These are phyloP conservation scores for Brachionus rotundiformis DNA, from an alignment of 1,140 invertebrate genomes.

Conservation along the genomic window DNA sequence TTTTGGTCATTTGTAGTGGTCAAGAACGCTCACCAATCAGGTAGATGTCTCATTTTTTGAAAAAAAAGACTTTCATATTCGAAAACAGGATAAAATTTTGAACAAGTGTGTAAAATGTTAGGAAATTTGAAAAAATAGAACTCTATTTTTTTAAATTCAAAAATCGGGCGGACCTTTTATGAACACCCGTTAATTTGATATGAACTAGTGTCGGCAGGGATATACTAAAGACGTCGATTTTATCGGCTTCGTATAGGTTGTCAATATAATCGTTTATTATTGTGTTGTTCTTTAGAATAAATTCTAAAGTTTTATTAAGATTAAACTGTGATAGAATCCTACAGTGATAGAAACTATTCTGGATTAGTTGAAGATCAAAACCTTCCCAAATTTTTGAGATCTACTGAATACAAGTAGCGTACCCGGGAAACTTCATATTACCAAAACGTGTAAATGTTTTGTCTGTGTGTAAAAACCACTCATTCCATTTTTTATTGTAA, in stretches of 20 bases:
- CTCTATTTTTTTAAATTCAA: too few relatives aligned
- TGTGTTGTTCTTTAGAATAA: conserved; percentile 26
- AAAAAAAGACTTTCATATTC: too few relatives aligned
- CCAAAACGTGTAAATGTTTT: conserved; percentile 7
- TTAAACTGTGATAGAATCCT: conserved; percentile 25
- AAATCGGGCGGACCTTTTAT: too few relatives aligned
- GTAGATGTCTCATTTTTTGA: too few relatives aligned
- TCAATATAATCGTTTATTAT: conserved; percentile 31
- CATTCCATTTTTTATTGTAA: conserved; percentile 19
- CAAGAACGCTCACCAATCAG: too few relatives aligned
- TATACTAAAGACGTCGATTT: conserved; percentile 26
- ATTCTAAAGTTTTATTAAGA: conserved; percentile 15
- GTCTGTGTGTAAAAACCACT: conserved; percentile 19
- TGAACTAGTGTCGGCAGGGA: conserved; percentile 16
- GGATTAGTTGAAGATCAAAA: conserved; percentile 30
- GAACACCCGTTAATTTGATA: not conserved
- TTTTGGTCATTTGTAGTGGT: too few relatives aligned
- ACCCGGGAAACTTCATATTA: conserved; percentile 7
- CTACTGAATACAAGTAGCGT: not conserved
- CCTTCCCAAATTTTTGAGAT: conserved; percentile 21
- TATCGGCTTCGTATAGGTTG: conserved; percentile 12
- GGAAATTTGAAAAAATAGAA: too few relatives aligned
- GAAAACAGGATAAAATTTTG: too few relatives aligned
- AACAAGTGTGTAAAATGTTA: too few relatives aligned
- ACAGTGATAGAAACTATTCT: conserved; percentile 21